These are phyloP conservation scores for Pentalonia nigronervosa DNA, from an alignment of 1,140 invertebrate species.

Conservation along the genomic window DNA sequence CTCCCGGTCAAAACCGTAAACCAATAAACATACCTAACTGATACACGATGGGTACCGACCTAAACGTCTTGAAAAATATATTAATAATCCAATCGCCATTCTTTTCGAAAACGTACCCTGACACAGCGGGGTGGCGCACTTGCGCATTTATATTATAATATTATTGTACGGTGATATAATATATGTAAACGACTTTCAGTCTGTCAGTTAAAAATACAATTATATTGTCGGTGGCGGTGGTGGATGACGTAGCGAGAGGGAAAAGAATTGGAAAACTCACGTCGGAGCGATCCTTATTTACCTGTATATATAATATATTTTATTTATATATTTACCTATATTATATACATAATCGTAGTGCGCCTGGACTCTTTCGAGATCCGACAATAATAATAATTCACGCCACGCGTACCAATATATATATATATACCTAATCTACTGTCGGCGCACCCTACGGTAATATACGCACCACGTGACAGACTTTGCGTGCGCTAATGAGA, in stretches of 20 bases:
- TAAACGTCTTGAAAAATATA: neutral
- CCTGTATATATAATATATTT: neutral
- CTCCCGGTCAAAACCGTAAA: neutral
- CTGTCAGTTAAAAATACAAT: conserved; percentile 4
- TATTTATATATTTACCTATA: neutral
- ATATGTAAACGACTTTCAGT: neutral
- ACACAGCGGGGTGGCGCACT: neutral
- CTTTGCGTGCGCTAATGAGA: conserved; percentile 52
- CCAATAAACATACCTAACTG: conserved; percentile 17
- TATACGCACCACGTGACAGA: neutral
- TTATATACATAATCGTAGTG: neutral
- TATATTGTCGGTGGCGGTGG: neutral
- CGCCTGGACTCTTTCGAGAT: neutral
- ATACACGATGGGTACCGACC: neutral
- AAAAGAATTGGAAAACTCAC: neutral
- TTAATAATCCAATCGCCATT: neutral
- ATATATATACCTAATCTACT: too few species aligned
- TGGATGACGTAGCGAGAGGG: too few species aligned
- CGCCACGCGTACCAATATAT: neutral
- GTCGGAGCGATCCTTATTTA: neutral
- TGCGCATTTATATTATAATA: neutral
- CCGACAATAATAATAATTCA: neutral
- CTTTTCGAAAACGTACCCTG: neutral
- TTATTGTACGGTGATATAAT: neutral
- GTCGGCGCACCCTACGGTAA: neutral